A percentile compares a stretch with the other conserved stretches of the same genome.
Conservation (phyloP, 1,140 invertebrate species). For the Dolichoris vasculosae region DNA sequence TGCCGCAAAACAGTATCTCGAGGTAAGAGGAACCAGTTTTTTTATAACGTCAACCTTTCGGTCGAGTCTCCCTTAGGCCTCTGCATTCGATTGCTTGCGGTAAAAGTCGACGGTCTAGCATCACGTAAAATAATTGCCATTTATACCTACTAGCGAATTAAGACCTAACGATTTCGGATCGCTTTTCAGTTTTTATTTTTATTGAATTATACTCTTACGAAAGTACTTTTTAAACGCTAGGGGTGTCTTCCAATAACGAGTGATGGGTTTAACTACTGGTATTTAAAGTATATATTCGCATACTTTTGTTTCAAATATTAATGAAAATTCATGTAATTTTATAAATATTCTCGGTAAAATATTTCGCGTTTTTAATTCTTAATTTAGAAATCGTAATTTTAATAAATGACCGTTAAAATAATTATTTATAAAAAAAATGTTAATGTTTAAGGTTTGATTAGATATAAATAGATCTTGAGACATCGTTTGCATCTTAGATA, state of each 20-base stretch:
- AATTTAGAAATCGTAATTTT: no score
- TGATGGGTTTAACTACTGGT: neutral
- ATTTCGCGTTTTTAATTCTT: no score
- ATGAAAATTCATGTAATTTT: neutral
- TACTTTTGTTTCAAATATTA: neutral
- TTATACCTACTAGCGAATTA: neutral
- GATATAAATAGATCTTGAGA: neutral
- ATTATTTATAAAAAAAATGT: no score
- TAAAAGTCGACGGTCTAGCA: slow-evolving; percentile 40
- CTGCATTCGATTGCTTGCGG: slow-evolving; percentile 54
- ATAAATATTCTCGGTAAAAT: no score
- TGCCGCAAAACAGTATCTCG: slow-evolving; percentile 1
- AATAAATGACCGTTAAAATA: no score
- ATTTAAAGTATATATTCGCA: neutral
- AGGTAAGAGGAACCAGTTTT: slow-evolving; percentile 64
- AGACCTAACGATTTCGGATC: neutral
- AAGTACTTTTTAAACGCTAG: neutral
- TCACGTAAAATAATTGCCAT: slow-evolving; percentile 36
- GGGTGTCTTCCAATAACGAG: neutral
- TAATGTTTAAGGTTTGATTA: neutral
- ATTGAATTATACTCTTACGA: neutral
- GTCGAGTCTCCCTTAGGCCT: slow-evolving; percentile 54
- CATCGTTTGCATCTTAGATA: neutral
- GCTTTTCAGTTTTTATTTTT: neutral
- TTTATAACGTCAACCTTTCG: slow-evolving; percentile 63